phyloP scores from a whole-genome alignment of 1,140 invertebrate genomes.

The Solen grandis region DNA sequence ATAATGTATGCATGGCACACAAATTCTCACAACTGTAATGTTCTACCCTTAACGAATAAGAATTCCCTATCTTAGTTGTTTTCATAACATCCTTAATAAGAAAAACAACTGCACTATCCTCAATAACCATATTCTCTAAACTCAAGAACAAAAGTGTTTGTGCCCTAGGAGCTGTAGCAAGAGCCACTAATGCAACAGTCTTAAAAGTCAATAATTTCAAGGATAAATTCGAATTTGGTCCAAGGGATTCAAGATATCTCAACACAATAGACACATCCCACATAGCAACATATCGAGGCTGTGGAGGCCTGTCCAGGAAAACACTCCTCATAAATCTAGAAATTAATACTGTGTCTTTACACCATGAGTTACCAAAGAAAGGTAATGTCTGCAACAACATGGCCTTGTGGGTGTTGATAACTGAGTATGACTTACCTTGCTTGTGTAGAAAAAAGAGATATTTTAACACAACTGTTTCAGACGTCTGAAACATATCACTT shows the following conservation, averaged over 20 bases:
- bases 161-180: background rate
- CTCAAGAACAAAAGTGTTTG: background rate
- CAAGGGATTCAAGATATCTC: background rate
- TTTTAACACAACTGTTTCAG: slow-evolving; percentile 14
- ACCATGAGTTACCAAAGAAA: slow-evolving; percentile 9
- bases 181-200: background rate
- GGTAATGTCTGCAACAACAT: slow-evolving; percentile 17
- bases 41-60: background rate
- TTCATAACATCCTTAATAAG: background rate
- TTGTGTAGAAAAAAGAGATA: background rate
- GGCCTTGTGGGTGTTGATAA: slow-evolving; percentile 3
- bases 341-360: background rate
- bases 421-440: background rate
- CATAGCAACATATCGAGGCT: slow-evolving; percentile 8
- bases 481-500: slow-evolving; percentile 12
- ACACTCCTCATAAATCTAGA: background rate
- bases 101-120: background rate
- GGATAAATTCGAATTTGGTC: background rate
- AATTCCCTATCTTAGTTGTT: background rate
- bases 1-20: background rate
- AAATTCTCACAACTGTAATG: background rate
- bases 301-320: background rate
- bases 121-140: background rate
- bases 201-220: slow-evolving; percentile 12
- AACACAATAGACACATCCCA: slow-evolving; percentile 23